These are phyloP conservation scores for Astyanax mexicanus DNA, from an alignment of 2,797 vertebrate genomes.

Conservation along the genomic window DNA sequence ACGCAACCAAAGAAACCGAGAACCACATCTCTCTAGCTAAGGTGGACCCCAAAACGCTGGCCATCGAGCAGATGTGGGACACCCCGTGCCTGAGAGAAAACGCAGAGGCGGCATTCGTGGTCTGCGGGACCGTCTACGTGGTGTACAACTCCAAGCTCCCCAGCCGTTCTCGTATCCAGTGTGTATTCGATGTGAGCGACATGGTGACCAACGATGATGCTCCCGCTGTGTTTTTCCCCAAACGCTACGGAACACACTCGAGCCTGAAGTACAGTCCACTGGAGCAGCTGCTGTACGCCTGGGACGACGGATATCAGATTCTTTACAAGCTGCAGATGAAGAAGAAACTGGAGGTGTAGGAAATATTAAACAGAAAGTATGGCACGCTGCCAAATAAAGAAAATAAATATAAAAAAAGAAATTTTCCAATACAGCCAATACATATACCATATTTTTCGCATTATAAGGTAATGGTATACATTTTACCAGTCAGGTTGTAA, in stretches of 20 bases:
- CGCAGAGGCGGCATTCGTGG: conserved; percentile 92
- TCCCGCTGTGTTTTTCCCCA: conserved; percentile 92
- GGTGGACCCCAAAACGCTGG: conserved; percentile 86
- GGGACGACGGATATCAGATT: conserved; percentile 98
- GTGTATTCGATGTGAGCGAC: conserved; percentile 92
- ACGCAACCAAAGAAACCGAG: conserved; percentile 87
- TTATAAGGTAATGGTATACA: too few species aligned
- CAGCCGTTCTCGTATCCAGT: conserved; percentile 93
- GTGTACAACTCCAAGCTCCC: conserved; percentile 94
- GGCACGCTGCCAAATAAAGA: neutral
- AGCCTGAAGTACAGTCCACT: conserved; percentile 94
- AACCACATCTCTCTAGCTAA: conserved; percentile 92
- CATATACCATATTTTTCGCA: too few species aligned
- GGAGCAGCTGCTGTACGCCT: conserved; percentile 93
- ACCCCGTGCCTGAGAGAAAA: conserved; percentile 92
- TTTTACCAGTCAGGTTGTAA: too few species aligned
- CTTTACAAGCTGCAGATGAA: conserved; percentile 95
- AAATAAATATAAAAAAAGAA: too few species aligned
- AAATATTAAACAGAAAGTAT: conserved; percentile 1
- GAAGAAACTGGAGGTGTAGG: conserved; percentile 84
- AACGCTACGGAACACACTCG: conserved; percentile 91
- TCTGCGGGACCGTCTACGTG: conserved; percentile 94
- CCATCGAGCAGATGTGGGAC: conserved; percentile 96
- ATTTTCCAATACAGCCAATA: too few species aligned
- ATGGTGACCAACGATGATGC: conserved; percentile 87